Evolutionary conservation across 2,888 invertebrate genomes (phyloP), one percentile per base, ranked within the genome.

Genomic region (Morinoia aosen): DNA sequence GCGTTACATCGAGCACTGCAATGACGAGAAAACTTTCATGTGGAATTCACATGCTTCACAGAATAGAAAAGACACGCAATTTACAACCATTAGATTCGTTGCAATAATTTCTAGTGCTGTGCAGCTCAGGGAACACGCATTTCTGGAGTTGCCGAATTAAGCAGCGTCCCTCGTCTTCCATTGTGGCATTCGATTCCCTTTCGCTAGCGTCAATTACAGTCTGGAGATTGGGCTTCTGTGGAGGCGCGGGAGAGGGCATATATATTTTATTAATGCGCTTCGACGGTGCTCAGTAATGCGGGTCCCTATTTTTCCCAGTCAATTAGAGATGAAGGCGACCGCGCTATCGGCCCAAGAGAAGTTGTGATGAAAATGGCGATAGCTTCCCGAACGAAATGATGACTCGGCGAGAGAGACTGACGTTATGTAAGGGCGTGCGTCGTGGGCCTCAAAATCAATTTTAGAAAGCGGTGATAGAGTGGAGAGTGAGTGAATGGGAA

Each of bases 301-400:
- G 90, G 90, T 90, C 90, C 90, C 90, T 90, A 90, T 90, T 90
- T 90, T 90, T 90, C 90, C 90, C 90, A 90, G 90, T 90, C 90
- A 90, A 90, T 90, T 90, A 90, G 48, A 90, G 90, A 90, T 90
- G 90, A 90, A 90, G 48, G 90, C 90, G 90, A 90, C 90, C 90
- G 90, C 48, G 90, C 90, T 90, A 90, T 39, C 90, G 90, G 48
- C 39, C 39, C 39, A 90, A 90, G 90, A 39, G 39, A 48, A 39
- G 39, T 40, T 90, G 90, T 90, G 90, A 90, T 90, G 90, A 90
- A 90, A 90, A 90, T 90, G 90, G 90, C 12, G 40, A 19, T 40
- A 76, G 76, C 2, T 76, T 76, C 76, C 76, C 25, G 25, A 76
- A 33, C 76, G 76, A 33, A 33, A 76, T 76, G 76, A 76, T 76